These are phyloP conservation scores for Glaucopsyche alexis DNA, from an alignment of 2,888 invertebrate genomes.

Conservation along the genomic window DNA sequence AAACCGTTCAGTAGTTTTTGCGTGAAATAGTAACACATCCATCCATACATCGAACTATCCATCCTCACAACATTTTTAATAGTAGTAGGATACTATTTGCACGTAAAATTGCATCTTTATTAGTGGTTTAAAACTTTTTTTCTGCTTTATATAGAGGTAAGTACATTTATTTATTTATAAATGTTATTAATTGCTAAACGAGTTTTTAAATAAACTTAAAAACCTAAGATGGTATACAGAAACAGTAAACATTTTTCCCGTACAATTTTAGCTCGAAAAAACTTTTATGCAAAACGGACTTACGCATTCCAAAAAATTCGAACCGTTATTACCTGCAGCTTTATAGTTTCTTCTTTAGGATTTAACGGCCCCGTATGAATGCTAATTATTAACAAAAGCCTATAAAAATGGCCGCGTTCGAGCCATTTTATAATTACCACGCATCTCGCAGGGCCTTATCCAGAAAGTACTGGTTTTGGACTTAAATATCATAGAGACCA, in stretches of 20 bases:
- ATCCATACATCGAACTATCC: too few species aligned
- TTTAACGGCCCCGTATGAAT: constrained; percentile 20
- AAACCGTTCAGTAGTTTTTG: too few species aligned
- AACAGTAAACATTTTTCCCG: constrained; percentile 2
- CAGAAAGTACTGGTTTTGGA: constrained; percentile 21
- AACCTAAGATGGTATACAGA: background rate
- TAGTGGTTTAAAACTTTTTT: too few species aligned
- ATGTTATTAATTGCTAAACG: background rate
- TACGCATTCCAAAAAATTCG: background rate
- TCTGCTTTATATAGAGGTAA: too few species aligned
- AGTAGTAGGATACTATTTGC: too few species aligned
- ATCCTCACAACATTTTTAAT: too few species aligned
- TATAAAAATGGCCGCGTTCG: constrained; percentile 23
- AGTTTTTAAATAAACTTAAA: background rate
- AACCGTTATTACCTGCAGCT: background rate
- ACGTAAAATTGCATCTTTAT: too few species aligned
- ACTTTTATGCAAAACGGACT: background rate
- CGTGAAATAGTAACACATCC: too few species aligned
- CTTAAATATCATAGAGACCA: constrained; percentile 17
- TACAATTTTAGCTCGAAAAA: background rate
- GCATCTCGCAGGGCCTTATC: constrained; percentile 8
- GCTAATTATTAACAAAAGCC: constrained; percentile 27
- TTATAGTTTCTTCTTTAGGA: constrained; percentile 1
- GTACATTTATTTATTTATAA: too few species aligned
- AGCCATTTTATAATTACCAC: constrained; percentile 17